phyloP scores from a whole-genome alignment of 2,888 invertebrate species.

The Conus canariensis region DNA sequence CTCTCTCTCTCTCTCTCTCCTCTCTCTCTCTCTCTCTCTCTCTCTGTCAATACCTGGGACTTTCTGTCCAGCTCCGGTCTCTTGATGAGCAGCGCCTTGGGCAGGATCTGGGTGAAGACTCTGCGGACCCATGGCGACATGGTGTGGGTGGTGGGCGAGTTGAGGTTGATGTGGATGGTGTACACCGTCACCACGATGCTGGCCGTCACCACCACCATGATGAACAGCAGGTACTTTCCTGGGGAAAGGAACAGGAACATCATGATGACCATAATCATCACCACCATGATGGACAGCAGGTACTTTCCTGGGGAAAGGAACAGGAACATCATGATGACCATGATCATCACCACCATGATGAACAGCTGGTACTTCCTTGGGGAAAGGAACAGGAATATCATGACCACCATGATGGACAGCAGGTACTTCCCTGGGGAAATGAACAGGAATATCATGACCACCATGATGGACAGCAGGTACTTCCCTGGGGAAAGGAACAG shows the following conservation, averaged over 20 bases:
- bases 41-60: conserved; percentile 37
- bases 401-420: conserved; percentile 98
- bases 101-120: conserved; percentile 91
- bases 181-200: conserved; percentile 97
- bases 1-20: neutral
- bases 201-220: conserved; percentile 98
- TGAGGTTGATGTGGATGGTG: conserved; percentile 97
- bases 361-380: conserved; percentile 93
- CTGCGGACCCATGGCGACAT: conserved; percentile 98
- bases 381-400: conserved; percentile 81
- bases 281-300: conserved; percentile 98
- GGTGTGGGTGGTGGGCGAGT: conserved; percentile 97
- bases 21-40: too few relatives aligned
- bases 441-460: conserved; percentile 87
- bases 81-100: conserved; percentile 93
- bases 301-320: conserved; percentile 84
- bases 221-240: conserved; percentile 95
- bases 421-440: conserved; percentile 86
- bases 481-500: conserved; percentile 82
- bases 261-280: conserved; percentile 96
- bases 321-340: conserved; percentile 88
- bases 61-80: conserved; percentile 83
- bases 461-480: conserved; percentile 98
- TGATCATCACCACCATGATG: conserved; percentile 98
- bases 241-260: conserved; percentile 79